phyloP scores from a whole-genome alignment of 2,888 invertebrate genomes.

The Mesochorus sp. region DNA sequence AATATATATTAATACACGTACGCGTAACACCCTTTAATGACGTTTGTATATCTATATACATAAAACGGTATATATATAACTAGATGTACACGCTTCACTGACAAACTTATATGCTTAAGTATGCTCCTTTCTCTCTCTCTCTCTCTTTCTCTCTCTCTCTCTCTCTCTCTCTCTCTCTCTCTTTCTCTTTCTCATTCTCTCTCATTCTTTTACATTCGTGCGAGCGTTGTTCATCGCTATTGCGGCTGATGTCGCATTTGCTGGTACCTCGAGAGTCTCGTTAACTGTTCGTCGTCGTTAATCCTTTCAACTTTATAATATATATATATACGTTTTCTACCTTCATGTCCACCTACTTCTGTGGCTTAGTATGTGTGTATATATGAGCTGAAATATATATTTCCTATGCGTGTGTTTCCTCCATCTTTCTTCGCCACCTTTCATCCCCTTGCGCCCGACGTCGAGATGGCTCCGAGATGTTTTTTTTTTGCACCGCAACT shows the following conservation, averaged over 20 bases:
- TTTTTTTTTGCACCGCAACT: no score
- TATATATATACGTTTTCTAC: background rate
- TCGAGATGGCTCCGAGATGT: no score
- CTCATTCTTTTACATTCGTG: background rate
- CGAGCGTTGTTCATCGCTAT: conserved; percentile 26
- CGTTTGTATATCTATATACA: background rate
- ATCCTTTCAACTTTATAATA: conserved; percentile 47
- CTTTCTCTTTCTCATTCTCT: background rate
- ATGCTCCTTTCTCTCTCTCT: background rate
- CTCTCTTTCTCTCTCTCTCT: background rate
- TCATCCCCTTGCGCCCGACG: background rate
- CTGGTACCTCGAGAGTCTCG: conserved; percentile 45
- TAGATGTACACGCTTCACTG: conserved; percentile 32
- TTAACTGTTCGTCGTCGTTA: conserved; percentile 60
- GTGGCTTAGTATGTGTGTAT: background rate
- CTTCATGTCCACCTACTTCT: background rate
- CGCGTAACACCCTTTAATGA: conserved; percentile 11
- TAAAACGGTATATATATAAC: conserved; percentile 31
- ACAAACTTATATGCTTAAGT: conserved; percentile 42
- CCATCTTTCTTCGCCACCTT: background rate
- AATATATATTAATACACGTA: background rate
- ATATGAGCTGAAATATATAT: background rate
- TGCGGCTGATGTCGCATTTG: conserved; percentile 38
- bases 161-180: background rate
- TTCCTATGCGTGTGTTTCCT: background rate